Conservation (phyloP, 2,113 vertebrate genomes). For the Heterochromis multidens region DNA sequence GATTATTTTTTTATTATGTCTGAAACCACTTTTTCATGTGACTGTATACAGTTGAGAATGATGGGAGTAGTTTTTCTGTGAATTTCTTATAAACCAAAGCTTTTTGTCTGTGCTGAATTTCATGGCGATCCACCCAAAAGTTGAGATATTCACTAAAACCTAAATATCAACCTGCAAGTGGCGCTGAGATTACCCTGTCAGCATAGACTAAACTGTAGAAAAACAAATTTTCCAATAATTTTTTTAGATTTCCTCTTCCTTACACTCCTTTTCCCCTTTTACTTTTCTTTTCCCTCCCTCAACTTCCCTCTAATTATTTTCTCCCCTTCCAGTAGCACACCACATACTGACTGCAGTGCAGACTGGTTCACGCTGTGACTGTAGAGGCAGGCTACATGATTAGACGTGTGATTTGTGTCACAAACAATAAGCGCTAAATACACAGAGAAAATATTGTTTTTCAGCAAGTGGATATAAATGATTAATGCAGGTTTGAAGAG, state of each 20-base stretch:
- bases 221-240: background rate
- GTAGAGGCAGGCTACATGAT: slow-evolving; percentile 58
- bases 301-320: background rate
- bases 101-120: no score
- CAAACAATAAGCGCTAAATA: background rate
- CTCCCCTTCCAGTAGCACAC: background rate
- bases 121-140: background rate
- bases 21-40: background rate
- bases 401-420: slow-evolving; percentile 2
- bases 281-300: background rate
- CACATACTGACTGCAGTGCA: background rate
- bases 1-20: background rate
- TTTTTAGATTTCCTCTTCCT: background rate
- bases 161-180: background rate
- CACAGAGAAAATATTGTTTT: background rate
- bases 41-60: no score
- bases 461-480: background rate
- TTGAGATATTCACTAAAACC: background rate
- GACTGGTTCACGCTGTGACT: slow-evolving; percentile 48
- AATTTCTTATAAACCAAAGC: background rate
- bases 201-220: background rate
- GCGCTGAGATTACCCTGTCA: background rate
- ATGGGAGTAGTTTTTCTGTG: background rate
- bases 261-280: background rate
- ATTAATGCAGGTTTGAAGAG: slow-evolving; percentile 44